A percentile compares a stretch with the other conserved stretches of the same genome.
phyloP scores from a whole-genome alignment of 2,888 invertebrate genomes.

The Diabrotica balteata region DNA sequence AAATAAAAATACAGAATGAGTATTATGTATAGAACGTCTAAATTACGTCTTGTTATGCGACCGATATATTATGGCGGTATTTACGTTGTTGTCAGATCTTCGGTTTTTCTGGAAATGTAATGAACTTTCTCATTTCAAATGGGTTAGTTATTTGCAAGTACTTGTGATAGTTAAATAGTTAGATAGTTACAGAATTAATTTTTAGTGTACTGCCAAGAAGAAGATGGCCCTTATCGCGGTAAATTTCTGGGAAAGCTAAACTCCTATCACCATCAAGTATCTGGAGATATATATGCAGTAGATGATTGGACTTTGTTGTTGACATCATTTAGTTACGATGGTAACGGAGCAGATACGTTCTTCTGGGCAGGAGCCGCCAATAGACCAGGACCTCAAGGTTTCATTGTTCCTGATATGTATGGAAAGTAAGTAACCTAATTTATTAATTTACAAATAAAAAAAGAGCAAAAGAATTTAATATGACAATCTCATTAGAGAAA shows the following conservation, averaged over 20 bases:
- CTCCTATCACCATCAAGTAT: conserved; percentile 91
- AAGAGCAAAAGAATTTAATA: too few relatives aligned
- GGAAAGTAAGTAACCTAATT: conserved; percentile 71
- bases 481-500: too few relatives aligned
- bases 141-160: too few relatives aligned
- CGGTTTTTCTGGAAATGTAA: too few relatives aligned
- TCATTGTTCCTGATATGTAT: conserved; percentile 87
- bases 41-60: too few relatives aligned
- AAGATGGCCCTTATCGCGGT: conserved; percentile 79
- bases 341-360: conserved; percentile 89
- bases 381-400: conserved; percentile 88
- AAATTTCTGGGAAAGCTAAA: conserved; percentile 85
- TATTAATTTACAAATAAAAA: not conserved
- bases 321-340: conserved; percentile 86
- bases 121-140: too few relatives aligned
- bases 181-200: not conserved
- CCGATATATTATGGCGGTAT: too few relatives aligned
- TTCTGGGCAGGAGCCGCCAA: conserved; percentile 93
- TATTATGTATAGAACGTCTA: too few relatives aligned
- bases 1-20: too few relatives aligned
- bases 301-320: conserved; percentile 84
- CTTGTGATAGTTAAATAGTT: not conserved
- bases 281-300: conserved; percentile 88
- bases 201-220: conserved; percentile 61
- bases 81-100: too few relatives aligned